These are phyloP conservation scores for Distichodus sexfasciatus DNA, from an alignment of 2,797 vertebrate genomes.

Conservation along the genomic window DNA sequence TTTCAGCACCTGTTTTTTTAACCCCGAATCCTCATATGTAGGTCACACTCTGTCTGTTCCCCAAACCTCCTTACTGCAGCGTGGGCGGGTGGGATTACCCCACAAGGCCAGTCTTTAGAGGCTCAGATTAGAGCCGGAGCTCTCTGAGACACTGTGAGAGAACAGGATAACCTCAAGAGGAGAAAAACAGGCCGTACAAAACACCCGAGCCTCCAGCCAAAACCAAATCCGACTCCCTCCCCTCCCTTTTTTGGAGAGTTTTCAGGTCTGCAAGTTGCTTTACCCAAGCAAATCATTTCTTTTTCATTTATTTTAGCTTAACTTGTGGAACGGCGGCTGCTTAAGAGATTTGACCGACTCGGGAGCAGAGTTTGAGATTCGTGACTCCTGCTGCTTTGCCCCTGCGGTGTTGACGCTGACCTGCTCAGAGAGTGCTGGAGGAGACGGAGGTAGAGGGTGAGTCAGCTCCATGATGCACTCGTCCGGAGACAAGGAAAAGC, in stretches of 20 bases:
- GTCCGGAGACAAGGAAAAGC: no score
- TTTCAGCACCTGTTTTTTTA: not conserved
- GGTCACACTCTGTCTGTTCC: constrained; percentile 29
- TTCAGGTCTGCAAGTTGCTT: no score
- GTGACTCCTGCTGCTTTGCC: no score
- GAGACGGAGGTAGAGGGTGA: no score
- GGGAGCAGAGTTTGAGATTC: no score
- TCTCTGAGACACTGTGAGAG: not conserved
- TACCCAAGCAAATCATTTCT: not conserved
- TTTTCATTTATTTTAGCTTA: not conserved
- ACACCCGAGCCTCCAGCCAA: not conserved
- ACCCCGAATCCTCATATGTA: constrained; percentile 23
- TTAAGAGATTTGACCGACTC: no score
- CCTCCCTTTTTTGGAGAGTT: not conserved
- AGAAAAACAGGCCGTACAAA: not conserved
- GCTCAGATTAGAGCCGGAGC: constrained; percentile 21
- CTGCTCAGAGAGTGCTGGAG: no score
- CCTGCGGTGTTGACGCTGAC: no score
- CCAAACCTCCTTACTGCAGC: constrained; percentile 29
- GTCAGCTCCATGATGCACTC: no score
- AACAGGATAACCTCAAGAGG: not conserved
- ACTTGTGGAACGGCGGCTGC: not conserved
- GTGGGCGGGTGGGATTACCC: constrained; percentile 26
- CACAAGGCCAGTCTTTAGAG: not conserved
- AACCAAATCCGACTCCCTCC: no score